A percentile compares a stretch with the other conserved stretches of the same genome.
phyloP scores from a whole-genome alignment of 2,113 vertebrate genomes.

The Butorides virescens region DNA sequence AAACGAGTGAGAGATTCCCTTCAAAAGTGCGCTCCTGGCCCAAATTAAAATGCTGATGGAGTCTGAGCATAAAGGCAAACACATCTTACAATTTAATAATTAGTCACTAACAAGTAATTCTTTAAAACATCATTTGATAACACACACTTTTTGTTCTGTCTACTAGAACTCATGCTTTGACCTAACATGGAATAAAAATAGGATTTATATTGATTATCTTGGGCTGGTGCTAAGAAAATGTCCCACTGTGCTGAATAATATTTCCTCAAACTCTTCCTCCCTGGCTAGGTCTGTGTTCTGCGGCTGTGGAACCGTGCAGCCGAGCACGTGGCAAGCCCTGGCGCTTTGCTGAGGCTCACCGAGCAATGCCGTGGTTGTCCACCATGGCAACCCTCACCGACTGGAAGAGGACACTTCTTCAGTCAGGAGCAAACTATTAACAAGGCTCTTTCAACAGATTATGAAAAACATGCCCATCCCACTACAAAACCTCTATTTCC shows the following conservation, averaged over 20 bases:
- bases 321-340: conserved; percentile 7
- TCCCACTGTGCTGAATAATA: neutral
- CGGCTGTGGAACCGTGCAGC: neutral
- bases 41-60: neutral
- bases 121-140: neutral
- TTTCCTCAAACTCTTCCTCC: neutral
- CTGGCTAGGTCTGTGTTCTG: conserved; percentile 6
- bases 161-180: neutral
- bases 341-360: neutral
- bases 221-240: neutral
- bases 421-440: neutral
- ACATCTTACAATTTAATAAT: neutral
- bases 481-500: neutral
- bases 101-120: neutral
- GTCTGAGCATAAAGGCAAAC: neutral
- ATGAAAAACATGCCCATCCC: neutral
- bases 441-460: neutral
- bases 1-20: neutral
- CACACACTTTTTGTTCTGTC: neutral
- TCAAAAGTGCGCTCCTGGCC: fast-evolving
- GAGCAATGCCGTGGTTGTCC: fast-evolving
- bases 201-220: neutral
- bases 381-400: fast-evolving
- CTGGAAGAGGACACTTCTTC: neutral
- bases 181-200: neutral